These are phyloP conservation scores for Cataglyphis albicans DNA, from an alignment of 2,888 invertebrate species.

Conservation along the genomic window DNA sequence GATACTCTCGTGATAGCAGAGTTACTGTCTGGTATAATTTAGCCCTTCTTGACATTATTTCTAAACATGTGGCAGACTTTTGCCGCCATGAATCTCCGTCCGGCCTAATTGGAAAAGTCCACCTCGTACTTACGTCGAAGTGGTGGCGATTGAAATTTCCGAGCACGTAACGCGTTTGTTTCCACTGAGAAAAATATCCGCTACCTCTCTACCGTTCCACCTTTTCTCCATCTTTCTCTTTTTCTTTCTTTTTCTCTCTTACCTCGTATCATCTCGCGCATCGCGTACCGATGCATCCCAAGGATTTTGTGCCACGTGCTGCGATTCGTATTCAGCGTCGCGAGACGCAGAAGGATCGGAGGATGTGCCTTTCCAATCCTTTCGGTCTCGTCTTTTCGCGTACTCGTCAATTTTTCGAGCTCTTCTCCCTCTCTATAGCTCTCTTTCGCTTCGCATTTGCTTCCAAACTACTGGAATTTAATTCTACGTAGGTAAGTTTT, in stretches of 20 bases:
- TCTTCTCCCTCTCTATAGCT: conserved; percentile 2
- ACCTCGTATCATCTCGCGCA: conserved; percentile 9
- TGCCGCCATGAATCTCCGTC: conserved; percentile 76
- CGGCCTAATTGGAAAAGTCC: conserved; percentile 80
- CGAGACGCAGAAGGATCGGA: conserved; percentile 56
- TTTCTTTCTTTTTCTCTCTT: neutral
- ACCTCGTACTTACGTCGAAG: conserved; percentile 56
- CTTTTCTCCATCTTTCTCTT: neutral
- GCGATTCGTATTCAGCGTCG: conserved; percentile 71
- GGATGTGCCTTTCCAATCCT: conserved; percentile 30
- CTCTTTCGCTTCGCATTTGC: conserved; percentile 38
- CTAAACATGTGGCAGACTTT: conserved; percentile 30
- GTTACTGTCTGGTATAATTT: conserved; percentile 11
- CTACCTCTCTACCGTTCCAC: neutral
- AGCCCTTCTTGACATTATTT: neutral
- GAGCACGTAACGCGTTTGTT: conserved; percentile 77
- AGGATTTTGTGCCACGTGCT: conserved; percentile 67
- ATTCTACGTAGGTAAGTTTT: conserved; percentile 54
- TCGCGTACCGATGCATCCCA: conserved; percentile 52
- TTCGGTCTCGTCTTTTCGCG: conserved; percentile 10
- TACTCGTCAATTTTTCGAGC: conserved; percentile 32
- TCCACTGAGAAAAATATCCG: conserved; percentile 73
- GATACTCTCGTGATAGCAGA: neutral
- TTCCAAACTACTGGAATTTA: conserved; percentile 59
- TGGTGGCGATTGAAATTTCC: conserved; percentile 70